Evolutionary conservation across 2,113 vertebrate genomes (phyloP).

Genomic region (Bos taurus): ARS-UCD2.0 NC_037348.1:12113001-12113500

Average conservation of each 20-base stretch:
- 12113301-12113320: background rate
- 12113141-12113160: background rate
- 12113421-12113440: background rate
- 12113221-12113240: background rate
- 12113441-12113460: background rate
- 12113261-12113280: background rate
- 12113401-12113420: background rate
- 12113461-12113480: background rate
- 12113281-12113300: background rate
- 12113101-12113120: background rate
- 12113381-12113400: background rate
- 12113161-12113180: background rate
- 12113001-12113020: background rate
- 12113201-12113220: background rate
- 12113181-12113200: no score
- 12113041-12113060: background rate
- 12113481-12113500: background rate
- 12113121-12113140: background rate
- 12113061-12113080: background rate
- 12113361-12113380: background rate
- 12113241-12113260: background rate
- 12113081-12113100: background rate
- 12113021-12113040: background rate
- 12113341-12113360: background rate
- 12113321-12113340: background rate